Conservation (phyloP, 1,140 invertebrate species). For the Trinorchestia longiramus region DNA sequence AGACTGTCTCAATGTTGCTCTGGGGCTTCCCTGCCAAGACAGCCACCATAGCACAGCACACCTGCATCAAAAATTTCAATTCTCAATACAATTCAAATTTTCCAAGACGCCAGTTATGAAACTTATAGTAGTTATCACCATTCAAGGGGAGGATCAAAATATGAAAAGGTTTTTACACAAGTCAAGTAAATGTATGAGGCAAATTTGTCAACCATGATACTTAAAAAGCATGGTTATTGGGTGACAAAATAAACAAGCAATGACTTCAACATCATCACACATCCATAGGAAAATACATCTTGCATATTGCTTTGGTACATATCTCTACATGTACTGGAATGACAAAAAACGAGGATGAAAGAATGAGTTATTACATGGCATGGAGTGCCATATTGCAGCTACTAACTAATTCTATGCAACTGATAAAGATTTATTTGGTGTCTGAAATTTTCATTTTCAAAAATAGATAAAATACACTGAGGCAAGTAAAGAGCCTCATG, state of each 20-base stretch:
- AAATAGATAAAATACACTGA: not conserved
- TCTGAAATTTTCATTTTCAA: not conserved
- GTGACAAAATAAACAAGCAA: not conserved
- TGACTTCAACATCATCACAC: not conserved
- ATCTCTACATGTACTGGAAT: no score
- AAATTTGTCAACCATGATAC: not conserved
- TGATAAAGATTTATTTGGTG: no score
- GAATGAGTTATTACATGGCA: no score
- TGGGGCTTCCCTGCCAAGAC: conserved; percentile 62
- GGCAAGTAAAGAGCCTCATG: no score
- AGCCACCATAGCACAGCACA: conserved; percentile 62
- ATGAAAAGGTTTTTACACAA: no score
- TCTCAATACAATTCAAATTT: not conserved
- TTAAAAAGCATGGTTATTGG: not conserved
- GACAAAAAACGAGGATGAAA: no score
- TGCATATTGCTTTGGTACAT: no score
- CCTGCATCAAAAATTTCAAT: conserved; percentile 35
- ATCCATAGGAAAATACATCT: no score
- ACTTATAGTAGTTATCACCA: not conserved
- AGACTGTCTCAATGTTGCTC: conserved; percentile 59
- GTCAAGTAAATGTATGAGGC: no score
- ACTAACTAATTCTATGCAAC: no score
- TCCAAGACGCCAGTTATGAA: not conserved
- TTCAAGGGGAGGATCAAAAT: not conserved
- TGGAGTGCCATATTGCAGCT: no score